These are phyloP conservation scores for Eleutherodactylus coqui DNA, from an alignment of 2,797 vertebrate genomes.

Conservation along the genomic window DNA sequence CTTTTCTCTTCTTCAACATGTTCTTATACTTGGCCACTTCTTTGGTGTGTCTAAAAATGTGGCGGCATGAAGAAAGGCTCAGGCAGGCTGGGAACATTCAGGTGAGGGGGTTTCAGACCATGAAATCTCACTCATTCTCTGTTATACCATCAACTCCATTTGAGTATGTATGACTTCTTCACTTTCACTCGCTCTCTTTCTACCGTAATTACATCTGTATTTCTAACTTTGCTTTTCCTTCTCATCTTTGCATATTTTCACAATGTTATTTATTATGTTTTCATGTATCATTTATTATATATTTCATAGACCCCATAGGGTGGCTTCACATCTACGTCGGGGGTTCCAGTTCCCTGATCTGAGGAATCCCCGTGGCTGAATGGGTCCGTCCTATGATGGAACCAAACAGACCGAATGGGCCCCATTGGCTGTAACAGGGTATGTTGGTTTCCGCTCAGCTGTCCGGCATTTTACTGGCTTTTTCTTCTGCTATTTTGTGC, in stretches of 20 bases:
- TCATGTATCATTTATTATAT: not conserved
- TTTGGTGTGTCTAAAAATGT: conserved; percentile 77
- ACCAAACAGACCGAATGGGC: too few relatives aligned
- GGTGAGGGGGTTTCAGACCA: conserved; percentile 37
- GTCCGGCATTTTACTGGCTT: too few relatives aligned
- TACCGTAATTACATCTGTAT: not conserved
- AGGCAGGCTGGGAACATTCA: conserved; percentile 52
- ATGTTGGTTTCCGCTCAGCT: too few relatives aligned
- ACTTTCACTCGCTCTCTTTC: not conserved
- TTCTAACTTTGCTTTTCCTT: not conserved
- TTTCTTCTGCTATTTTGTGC: too few relatives aligned
- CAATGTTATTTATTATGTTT: not conserved
- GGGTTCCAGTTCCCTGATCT: too few relatives aligned
- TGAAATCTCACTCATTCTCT: conserved; percentile 28
- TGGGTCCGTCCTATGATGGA: too few relatives aligned
- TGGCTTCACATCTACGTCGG: too few relatives aligned
- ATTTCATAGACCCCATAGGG: not conserved
- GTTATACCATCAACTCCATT: not conserved
- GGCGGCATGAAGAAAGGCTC: conserved; percentile 74
- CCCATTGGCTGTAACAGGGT: too few relatives aligned
- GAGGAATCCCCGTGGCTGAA: too few relatives aligned
- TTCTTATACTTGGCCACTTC: conserved; percentile 76
- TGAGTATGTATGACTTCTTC: not conserved
- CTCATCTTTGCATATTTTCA: not conserved
- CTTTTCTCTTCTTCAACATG: conserved; percentile 80